These are phyloP conservation scores for Triplophysa bombifrons DNA, from an alignment of 2,797 vertebrate genomes.

Conservation along the genomic window DNA sequence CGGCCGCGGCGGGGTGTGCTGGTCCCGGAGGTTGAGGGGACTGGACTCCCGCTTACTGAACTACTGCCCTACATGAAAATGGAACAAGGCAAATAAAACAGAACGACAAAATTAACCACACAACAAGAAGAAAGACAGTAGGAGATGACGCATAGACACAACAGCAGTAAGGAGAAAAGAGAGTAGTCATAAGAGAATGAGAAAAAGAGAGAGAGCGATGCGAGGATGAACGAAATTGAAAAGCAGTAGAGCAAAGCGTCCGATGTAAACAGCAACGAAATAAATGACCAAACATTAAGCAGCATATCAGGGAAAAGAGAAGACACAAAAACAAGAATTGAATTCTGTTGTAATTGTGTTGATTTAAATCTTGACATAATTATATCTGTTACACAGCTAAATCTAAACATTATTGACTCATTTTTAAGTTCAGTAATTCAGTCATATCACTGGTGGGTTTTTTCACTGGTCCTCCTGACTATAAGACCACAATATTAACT, in stretches of 20 bases:
- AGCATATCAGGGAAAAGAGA: constrained; percentile 72
- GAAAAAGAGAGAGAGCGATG: constrained; percentile 35
- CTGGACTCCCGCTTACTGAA: constrained; percentile 95
- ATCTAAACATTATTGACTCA: no score
- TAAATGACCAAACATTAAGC: constrained; percentile 72
- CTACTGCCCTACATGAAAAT: constrained; percentile 99
- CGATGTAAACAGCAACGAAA: constrained; percentile 63
- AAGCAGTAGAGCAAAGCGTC: constrained; percentile 49
- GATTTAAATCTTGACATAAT: constrained; percentile 27
- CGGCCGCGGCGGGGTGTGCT: constrained; percentile 92
- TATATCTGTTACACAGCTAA: background rate
- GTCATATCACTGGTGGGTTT: no score
- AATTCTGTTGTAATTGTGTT: constrained; percentile 65
- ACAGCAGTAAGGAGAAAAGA: constrained; percentile 56
- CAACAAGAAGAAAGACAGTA: constrained; percentile 65
- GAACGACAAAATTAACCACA: constrained; percentile 86
- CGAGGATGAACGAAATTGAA: constrained; percentile 59
- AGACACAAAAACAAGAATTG: constrained; percentile 74
- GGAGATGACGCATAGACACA: constrained; percentile 59
- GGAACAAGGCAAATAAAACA: constrained; percentile 91
- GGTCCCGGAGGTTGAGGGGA: constrained; percentile 93
- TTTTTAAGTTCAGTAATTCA: no score
- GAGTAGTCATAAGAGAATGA: constrained; percentile 59
- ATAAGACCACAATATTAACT: background rate
- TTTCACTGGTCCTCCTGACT: background rate